Base-by-base conservation (phyloP, 30 jellyfish, hydroid and myxozoan species). In the Turritopsis rubra region DNA sequence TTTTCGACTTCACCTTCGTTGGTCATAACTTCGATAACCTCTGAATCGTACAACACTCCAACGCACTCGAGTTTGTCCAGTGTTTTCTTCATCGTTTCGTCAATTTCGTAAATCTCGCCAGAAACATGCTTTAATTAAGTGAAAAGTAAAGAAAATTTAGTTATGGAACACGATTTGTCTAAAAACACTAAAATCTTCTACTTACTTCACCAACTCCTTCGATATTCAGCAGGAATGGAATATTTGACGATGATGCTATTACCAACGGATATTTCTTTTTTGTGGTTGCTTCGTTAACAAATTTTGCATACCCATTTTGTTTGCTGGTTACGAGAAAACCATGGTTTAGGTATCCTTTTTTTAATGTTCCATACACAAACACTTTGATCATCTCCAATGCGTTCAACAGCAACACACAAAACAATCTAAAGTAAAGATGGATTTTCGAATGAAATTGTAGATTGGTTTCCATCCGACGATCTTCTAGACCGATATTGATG, bases 31-130 rank as follows among this genome's bases (percentile, higher is more conserved):
- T 41, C 60, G 13, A 41, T 41, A 5, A 7, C 16, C 65, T 72
- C 78, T 71, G 77, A 68, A 68, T 84, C 87, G 66, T 90, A 90
- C 23, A 90, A 86, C 20, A 77, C 87, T 1, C 95, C 97, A 18
- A 52, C 95, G 28, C 75, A 81, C 79, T 90, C 97, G 66, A 90
- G 81, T 8, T 75, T 89, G 74, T 90, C 97, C 31, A 90, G 89
- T 7, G 24, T 71, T 23, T 79, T 82, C 79, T 85, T 74, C 52
- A 83, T 81, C 8, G 60, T 53, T 9, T 82, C 88, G 75, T 90
- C 91, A 16, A 90, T 92, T 78, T 90, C 89, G 76, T 90, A 90
- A 1, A 90, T 89, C 72, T 90, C 97, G 0, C 97, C 97, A 31
- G 22, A 27, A 8, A 89, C 80, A 24, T 89, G 86, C 96, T 89